Conservation (phyloP, 1,140 invertebrate genomes). For the Bactericera cockerelli region DNA sequence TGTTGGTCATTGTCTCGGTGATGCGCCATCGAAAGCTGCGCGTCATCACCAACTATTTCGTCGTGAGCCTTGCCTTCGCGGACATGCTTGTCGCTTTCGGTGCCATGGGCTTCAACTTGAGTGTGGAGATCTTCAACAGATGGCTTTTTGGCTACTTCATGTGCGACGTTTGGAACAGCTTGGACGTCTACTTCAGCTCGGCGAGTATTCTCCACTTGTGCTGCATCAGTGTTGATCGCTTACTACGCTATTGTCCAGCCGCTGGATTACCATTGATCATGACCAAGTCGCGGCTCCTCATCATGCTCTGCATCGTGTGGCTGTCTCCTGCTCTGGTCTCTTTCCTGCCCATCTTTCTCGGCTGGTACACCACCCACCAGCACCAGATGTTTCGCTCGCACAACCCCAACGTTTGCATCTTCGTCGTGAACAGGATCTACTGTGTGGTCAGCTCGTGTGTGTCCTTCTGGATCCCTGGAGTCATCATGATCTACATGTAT, state of each 20-base stretch:
- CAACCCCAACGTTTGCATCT: slow-evolving; percentile 65
- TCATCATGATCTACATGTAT: slow-evolving; percentile 89
- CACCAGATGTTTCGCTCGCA: slow-evolving; percentile 44
- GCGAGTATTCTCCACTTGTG: slow-evolving; percentile 87
- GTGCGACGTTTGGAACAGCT: slow-evolving; percentile 88
- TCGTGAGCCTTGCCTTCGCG: slow-evolving; percentile 80
- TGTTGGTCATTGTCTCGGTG: slow-evolving; percentile 65
- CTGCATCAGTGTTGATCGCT: slow-evolving; percentile 85
- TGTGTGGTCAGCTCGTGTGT: slow-evolving; percentile 79
- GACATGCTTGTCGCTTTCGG: slow-evolving; percentile 82
- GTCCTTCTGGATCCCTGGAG: slow-evolving; percentile 87
- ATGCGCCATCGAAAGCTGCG: slow-evolving; percentile 53
- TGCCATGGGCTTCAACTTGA: slow-evolving; percentile 92
- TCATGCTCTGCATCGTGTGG: slow-evolving; percentile 79
- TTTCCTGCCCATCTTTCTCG: slow-evolving; percentile 87
- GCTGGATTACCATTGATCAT: slow-evolving; percentile 78
- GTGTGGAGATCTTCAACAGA: slow-evolving; percentile 54
- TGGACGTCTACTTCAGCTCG: slow-evolving; percentile 91
- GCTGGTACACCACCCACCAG: slow-evolving; percentile 75
- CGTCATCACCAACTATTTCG: slow-evolving; percentile 88
- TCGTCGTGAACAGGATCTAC: slow-evolving; percentile 77
- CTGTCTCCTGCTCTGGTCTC: slow-evolving; percentile 78
- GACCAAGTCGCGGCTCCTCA: slow-evolving; percentile 62
- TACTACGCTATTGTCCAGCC: slow-evolving; percentile 76
- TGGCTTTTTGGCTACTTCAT: slow-evolving; percentile 81